Conservation (phyloP, 2,113 vertebrate genomes). For the Tachycineta bicolor region DNA sequence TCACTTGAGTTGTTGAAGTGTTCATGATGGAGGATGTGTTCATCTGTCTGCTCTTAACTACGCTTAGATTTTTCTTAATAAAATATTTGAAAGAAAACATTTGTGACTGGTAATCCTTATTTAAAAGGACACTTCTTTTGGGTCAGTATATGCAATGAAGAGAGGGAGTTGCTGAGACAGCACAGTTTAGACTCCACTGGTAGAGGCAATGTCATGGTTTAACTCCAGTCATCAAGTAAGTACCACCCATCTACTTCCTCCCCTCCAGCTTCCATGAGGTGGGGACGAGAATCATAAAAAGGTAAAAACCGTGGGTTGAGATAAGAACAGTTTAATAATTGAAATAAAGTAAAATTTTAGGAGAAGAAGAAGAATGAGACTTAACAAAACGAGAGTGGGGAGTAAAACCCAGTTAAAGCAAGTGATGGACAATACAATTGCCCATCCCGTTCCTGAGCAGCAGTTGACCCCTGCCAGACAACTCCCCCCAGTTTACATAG, state of each 20-base stretch:
- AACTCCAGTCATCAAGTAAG: not conserved
- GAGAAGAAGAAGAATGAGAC: not conserved
- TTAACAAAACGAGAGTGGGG: not conserved
- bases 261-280: not conserved
- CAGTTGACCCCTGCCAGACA: not conserved
- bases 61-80: not conserved
- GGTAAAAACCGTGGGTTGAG: not conserved
- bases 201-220: not conserved
- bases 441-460: not conserved
- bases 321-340: not conserved
- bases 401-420: not conserved
- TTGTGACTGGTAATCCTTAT: not conserved
- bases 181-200: not conserved
- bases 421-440: not conserved
- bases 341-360: not conserved
- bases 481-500: not conserved
- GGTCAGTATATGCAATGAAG: not conserved
- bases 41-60: not conserved
- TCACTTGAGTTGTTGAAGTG: slow-evolving; percentile 37
- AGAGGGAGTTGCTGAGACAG: not conserved
- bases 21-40: not conserved
- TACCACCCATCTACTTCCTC: not conserved
- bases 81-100: not conserved
- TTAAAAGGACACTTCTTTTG: not conserved
- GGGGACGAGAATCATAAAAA: not conserved